These are phyloP conservation scores for Hemichromis elongatus DNA, from an alignment of 2,113 vertebrate genomes.

Conservation along the genomic window DNA sequence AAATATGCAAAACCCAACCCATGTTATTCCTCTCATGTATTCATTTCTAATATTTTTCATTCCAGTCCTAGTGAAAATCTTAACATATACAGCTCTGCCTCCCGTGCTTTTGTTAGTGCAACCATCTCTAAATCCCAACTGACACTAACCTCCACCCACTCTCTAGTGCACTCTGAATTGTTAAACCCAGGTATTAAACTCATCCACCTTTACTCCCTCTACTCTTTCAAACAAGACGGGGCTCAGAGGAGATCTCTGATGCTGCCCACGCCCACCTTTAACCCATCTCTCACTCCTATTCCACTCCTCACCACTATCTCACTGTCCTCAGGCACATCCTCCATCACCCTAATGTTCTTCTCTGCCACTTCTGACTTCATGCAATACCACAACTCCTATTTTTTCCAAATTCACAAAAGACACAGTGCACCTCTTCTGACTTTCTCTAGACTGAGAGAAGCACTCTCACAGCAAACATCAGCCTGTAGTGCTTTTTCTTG, in stretches of 20 bases:
- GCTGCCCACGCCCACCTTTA: neutral
- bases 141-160: neutral
- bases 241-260: neutral
- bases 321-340: neutral
- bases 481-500: neutral
- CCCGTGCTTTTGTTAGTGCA: neutral
- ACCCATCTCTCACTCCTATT: neutral
- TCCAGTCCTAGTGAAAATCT: neutral
- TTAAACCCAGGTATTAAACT: neutral
- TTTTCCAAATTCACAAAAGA: neutral
- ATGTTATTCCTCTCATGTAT: neutral
- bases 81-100: neutral
- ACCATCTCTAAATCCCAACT: accelerated
- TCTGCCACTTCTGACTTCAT: neutral
- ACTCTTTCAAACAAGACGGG: neutral
- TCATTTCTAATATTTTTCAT: neutral
- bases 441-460: neutral
- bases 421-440: neutral
- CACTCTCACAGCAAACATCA: neutral
- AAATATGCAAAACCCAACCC: neutral
- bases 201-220: accelerated
- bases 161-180: neutral
- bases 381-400: neutral
- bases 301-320: neutral
- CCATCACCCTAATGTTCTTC: neutral